Conservation (phyloP, 2,113 vertebrate species). For the Mystacornis crossleyi region DNA sequence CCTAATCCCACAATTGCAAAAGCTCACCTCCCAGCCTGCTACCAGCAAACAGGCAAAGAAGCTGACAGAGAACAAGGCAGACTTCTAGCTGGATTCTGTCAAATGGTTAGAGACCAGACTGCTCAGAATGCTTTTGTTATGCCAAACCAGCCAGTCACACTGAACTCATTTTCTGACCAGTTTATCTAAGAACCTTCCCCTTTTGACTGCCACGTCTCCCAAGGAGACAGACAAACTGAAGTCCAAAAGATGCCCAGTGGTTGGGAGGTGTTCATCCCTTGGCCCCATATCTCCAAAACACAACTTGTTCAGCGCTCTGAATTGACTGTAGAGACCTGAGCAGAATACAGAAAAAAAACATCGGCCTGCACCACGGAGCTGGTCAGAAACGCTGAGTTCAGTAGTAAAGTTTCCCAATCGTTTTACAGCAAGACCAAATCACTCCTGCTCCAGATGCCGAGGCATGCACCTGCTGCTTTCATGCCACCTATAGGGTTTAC, state of each 20-base stretch:
- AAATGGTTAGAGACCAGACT: background rate
- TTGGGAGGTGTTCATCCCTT: background rate
- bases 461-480: background rate
- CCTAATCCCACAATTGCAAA: background rate
- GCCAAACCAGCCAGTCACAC: background rate
- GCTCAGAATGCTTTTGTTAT: background rate
- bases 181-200: background rate
- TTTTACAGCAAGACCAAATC: background rate
- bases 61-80: background rate
- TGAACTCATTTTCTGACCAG: background rate
- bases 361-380: background rate
- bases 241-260: background rate
- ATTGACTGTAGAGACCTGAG: background rate
- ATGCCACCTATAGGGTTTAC: background rate
- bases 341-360: background rate
- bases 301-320: accelerated
- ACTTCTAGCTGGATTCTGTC: background rate
- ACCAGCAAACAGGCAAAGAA: background rate
- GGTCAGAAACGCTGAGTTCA: background rate
- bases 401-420: background rate
- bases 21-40: background rate
- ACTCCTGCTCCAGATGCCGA: background rate
- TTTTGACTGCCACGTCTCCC: background rate
- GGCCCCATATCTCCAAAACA: background rate
- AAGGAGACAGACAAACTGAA: background rate